Evolutionary conservation across 2,888 invertebrate genomes (phyloP), one percentile per base, ranked within the genome.

Genomic region (Trachelus stipa): DNA sequence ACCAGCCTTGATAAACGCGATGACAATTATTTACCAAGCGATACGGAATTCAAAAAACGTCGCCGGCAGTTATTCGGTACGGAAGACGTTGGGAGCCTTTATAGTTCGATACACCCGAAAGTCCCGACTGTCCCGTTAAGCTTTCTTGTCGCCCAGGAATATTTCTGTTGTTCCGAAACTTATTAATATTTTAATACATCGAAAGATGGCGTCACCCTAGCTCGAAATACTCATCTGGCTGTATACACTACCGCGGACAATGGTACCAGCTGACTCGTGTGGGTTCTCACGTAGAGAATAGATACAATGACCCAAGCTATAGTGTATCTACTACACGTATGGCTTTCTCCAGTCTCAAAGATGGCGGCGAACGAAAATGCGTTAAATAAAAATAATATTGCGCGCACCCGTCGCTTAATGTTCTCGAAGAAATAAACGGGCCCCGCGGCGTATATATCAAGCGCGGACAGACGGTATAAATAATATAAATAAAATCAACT

Each of bases 401-500:
- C 31, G 12, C 71, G 71, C 31, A n/a, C 31, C 71, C 71, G 71
- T 56, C 31, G 31, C 71, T 86, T 87, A 86, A 86, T 87, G 85
- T 84, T 81, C 79, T 81, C 84, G 81, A 84, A 83, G 84, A 81
- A 86, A 83, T 81, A 83, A 86, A 82, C 85, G 81, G 79, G 79
- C 77, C 68, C 76, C 69, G 74, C 76, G 80, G 31, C 40, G 81
- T 82, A 83, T 85, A 85, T 84, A 86, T 86, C 85, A 85, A 85
- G 77, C 81, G 82, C 76, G 84, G 83, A 82, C 82, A 85, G 83
- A 79, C 78, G 81, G 80, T 83, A 86, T 87, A 87, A 88, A 87
- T 85, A 85, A 87, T 88, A 88, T 88, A 86, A 87, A 88, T 87
- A 88, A 87, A 87, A 88, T 88, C 86, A 86, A 84, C 80, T 80